Evolutionary conservation across 2,113 vertebrate genomes (phyloP), one percentile per base, ranked within the genome.

Genomic region (Pseudopipra pipra): DNA sequence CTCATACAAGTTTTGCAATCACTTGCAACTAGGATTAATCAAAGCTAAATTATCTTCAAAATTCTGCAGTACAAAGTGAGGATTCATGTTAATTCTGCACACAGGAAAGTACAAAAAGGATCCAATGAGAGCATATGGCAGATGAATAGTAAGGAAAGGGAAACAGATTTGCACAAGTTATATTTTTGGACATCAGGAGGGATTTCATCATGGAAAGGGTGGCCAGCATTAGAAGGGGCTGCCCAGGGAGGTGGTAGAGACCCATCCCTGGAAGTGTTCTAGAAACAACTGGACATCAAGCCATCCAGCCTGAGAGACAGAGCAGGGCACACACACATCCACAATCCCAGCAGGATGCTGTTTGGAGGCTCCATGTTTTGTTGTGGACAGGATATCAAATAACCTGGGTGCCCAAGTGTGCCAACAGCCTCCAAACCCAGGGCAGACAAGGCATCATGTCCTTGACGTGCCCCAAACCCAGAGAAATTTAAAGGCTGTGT

Each of bases 1-100:
- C 27, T 91, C 44, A 15, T 39, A 51, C 35, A n/a, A 11, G 52
- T 51, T 82, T 72, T 7, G 1, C 43, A 54, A 72, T 87, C 85
- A 77, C 47, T 68, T 86, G 72, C 62, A 79, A 80, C 46, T 41
- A 67, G 71, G 83, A 91, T 91, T 94, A 65, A 88, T 95, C 78
- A 70, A 22, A 91, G 74, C 41, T 52, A 67, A 95, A 94, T 37
- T 43, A 31, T 85, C 74, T 52, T 43, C 74, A 73, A 46, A 46
- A 14, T 43, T 70, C 90, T 74, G 35, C 39, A 75, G 61, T 39
- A 35, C 67, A 62, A 93, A 92, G 75, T 41, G 65, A 87, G 75
- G 68, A 51, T 31, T 95, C 25, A 55, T 55, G 59, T 31, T 47
- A 71, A 58, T 39, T 70, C 41, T 77, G 58, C 54, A 21, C 59